A percentile compares a stretch with the other conserved stretches of the same genome.
Conservation (phyloP, 2,888 invertebrate genomes). For the Xanthia togata region DNA sequence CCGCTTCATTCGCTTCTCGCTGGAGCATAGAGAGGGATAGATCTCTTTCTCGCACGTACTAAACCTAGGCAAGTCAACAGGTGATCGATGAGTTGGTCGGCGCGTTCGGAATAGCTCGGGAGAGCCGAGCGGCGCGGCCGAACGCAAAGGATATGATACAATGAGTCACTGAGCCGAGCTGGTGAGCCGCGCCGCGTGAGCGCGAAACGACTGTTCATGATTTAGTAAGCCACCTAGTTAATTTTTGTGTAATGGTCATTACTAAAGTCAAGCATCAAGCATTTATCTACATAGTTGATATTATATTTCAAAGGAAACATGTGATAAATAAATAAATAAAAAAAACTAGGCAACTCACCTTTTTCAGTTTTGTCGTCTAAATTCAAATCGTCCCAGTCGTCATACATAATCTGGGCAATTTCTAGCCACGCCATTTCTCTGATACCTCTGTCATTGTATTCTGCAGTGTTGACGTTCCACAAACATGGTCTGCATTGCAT, state of each 20-base stretch:
- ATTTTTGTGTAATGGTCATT: not conserved
- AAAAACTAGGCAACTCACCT: constrained; percentile 53
- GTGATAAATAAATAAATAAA: too few species aligned
- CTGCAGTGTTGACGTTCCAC: constrained; percentile 58
- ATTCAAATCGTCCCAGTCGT: constrained; percentile 59
- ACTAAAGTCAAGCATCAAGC: not conserved
- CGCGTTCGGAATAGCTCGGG: constrained; percentile 9
- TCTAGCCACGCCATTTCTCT: constrained; percentile 62
- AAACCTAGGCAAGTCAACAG: constrained; percentile 5
- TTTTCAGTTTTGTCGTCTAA: constrained; percentile 58
- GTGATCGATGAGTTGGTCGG: constrained; percentile 4
- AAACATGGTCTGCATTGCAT: constrained; percentile 62
- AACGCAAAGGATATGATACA: constrained; percentile 5
- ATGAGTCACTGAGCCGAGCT: constrained; percentile 15
- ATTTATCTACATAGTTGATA: not conserved
- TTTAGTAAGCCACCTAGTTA: not conserved
- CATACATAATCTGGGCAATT: constrained; percentile 58
- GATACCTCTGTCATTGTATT: constrained; percentile 60
- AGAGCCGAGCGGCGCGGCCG: constrained; percentile 5
- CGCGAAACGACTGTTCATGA: not conserved
- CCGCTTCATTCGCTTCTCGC: not conserved
- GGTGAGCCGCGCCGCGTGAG: constrained; percentile 26
- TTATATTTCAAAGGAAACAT: too few species aligned
- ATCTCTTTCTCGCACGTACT: constrained; percentile 9
- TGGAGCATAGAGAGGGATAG: not conserved